These are phyloP conservation scores for Nothoprocta pentlandii DNA, from an alignment of 2,113 vertebrate genomes.

Conservation along the genomic window DNA sequence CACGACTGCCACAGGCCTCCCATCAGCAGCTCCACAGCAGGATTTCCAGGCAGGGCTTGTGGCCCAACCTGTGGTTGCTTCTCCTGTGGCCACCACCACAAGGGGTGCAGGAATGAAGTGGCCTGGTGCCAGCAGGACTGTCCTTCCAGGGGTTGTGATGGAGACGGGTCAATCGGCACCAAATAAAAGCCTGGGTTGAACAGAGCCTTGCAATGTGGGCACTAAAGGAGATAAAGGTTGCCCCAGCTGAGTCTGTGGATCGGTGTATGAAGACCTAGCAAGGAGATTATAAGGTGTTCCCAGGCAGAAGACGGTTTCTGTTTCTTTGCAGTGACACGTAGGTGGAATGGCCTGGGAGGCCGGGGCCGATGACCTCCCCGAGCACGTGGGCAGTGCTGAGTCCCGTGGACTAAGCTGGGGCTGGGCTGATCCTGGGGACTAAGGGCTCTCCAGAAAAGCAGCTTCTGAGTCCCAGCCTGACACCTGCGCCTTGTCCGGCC, in stretches of 20 bases:
- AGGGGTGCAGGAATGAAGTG: not conserved
- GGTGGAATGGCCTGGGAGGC: not conserved
- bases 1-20: not conserved
- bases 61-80: not conserved
- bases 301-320: constrained; percentile 59
- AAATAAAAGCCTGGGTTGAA: not conserved
- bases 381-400: not conserved
- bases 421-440: not conserved
- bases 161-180: not conserved
- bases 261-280: constrained; percentile 48
- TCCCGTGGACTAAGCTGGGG: not conserved
- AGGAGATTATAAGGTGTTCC: constrained; percentile 72
- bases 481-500: accelerated
- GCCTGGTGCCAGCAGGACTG: not conserved
- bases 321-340: not conserved
- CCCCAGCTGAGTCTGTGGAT: not conserved
- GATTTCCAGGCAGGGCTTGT: not conserved
- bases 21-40: not conserved
- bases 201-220: not conserved
- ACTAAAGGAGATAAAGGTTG: constrained; percentile 31
- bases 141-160: not conserved
- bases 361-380: not conserved
- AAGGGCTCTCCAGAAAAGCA: not conserved
- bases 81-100: not conserved
- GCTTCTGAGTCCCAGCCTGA: not conserved